Percentiles rank a stretch among this genome's conserved stretches.
phyloP scores from a whole-genome alignment of 1,140 invertebrate species.

The Leptinotarsa lineolata region DNA sequence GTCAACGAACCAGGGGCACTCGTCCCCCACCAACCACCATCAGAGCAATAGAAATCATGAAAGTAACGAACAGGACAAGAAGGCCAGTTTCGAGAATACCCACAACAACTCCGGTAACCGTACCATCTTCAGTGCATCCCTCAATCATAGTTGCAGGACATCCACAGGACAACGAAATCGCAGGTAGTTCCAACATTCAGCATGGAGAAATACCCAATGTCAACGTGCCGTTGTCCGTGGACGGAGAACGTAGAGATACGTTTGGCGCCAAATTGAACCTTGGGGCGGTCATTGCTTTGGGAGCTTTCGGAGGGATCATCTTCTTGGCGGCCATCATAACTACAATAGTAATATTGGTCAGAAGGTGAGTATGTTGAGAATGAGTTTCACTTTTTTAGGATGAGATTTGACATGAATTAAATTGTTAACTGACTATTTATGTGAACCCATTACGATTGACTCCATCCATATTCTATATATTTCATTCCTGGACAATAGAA shows the following conservation, averaged over 20 bases:
- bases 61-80: constrained; percentile 43
- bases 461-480: no score
- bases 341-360: constrained; percentile 83
- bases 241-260: constrained; percentile 67
- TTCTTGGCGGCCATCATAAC: constrained; percentile 88
- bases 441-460: no score
- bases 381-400: no score
- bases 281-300: constrained; percentile 85
- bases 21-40: constrained; percentile 54
- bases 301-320: constrained; percentile 87
- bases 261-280: constrained; percentile 78
- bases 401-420: no score
- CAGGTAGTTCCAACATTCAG: constrained; percentile 59
- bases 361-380: constrained; percentile 71
- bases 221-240: constrained; percentile 71
- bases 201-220: constrained; percentile 64
- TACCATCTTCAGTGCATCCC: constrained; percentile 49
- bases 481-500: no score
- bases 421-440: no score
- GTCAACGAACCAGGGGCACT: constrained; percentile 52
- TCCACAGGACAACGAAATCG: constrained; percentile 66
- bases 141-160: constrained; percentile 68
- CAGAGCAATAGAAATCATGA: constrained; percentile 41
- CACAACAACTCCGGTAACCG: constrained; percentile 36
- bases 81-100: constrained; percentile 21